Evolutionary conservation across 2,797 vertebrate genomes (phyloP).

Genomic region (Anniella stebbinsi): DNA sequence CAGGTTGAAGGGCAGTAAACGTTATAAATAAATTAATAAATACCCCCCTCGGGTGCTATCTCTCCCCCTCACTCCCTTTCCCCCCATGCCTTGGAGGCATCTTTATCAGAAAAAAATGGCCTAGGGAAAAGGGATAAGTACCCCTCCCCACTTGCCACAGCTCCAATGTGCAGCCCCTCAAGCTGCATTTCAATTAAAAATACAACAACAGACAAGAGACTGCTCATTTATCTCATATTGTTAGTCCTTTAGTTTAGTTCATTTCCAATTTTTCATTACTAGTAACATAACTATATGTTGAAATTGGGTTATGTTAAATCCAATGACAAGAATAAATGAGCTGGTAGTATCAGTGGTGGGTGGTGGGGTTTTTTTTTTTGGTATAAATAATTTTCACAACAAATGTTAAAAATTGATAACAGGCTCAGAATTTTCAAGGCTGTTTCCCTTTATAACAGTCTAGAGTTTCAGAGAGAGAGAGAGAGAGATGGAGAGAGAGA

Average conservation of each 20-base stretch:
- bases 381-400: constrained; percentile 65
- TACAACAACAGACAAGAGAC: not conserved
- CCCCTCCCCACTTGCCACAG: too few relatives aligned
- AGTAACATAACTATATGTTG: constrained; percentile 49
- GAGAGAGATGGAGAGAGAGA: constrained; percentile 67
- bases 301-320: constrained; percentile 27
- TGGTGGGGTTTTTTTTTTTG: constrained; percentile 24
- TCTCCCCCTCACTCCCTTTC: not conserved
- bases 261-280: constrained; percentile 73
- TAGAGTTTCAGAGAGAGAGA: constrained; percentile 79
- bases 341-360: constrained; percentile 28
- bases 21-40: not conserved
- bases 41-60: not conserved
- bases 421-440: constrained; percentile 67
- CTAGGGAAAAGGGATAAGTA: not conserved
- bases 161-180: not conserved
- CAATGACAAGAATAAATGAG: constrained; percentile 51
- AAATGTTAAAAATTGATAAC: constrained; percentile 71
- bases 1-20: not conserved
- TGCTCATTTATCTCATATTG: not conserved
- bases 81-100: not conserved
- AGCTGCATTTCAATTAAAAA: not conserved
- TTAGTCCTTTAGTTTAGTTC: constrained; percentile 66
- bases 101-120: not conserved
- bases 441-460: constrained; percentile 77